Conservation (phyloP, 2,888 invertebrate genomes). For the Xestobium rufovillosum region DNA sequence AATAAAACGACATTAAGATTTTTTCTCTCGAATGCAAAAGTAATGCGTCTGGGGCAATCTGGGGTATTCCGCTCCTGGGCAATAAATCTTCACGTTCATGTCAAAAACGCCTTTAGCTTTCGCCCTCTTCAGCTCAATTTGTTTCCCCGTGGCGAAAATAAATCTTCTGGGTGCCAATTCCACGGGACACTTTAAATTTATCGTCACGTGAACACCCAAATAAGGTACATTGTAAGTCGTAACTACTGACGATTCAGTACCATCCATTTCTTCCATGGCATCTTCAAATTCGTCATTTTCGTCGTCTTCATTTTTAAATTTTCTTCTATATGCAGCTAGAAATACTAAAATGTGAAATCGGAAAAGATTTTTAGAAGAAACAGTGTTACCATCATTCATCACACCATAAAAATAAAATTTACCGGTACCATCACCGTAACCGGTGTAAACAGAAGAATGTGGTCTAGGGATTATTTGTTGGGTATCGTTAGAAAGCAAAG, state of each 20-base stretch:
- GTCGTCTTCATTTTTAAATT: constrained; percentile 29
- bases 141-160: constrained; percentile 13
- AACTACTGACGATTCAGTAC: constrained; percentile 22
- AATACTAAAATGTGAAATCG: constrained; percentile 13
- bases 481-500: constrained; percentile 24
- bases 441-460: constrained; percentile 35
- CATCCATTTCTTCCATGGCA: constrained; percentile 11
- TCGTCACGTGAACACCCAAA: constrained; percentile 31
- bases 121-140: no score
- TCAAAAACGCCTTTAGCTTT: constrained; percentile 15
- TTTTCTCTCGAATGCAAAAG: no score
- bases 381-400: constrained; percentile 35
- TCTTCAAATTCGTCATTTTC: constrained; percentile 25
- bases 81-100: constrained; percentile 30
- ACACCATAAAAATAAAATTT: constrained; percentile 37
- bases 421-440: constrained; percentile 35
- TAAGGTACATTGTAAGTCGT: constrained; percentile 24
- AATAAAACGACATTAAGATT: no score
- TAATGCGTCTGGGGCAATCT: constrained; percentile 30
- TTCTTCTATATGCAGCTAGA: constrained; percentile 33
- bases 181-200: constrained; percentile 31
- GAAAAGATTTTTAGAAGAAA: background rate
- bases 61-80: constrained; percentile 32
- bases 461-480: constrained; percentile 25
- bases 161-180: constrained; percentile 29